Evolutionary conservation across 2,888 invertebrate genomes (phyloP), one percentile per base, ranked within the genome.

Genomic region (Saturnia japonica): DNA sequence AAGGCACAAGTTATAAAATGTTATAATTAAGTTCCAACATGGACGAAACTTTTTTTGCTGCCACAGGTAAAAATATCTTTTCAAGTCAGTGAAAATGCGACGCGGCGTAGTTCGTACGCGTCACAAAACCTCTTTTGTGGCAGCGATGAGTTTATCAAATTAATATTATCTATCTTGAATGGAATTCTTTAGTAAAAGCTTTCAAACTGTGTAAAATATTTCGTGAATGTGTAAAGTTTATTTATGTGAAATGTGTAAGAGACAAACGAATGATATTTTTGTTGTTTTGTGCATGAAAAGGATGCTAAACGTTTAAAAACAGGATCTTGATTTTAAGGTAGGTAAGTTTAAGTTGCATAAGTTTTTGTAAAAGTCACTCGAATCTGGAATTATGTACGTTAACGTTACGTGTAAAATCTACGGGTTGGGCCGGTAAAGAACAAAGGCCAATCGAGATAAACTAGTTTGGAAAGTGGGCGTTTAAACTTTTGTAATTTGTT

Each of bases 11-110:
- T 85, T 19, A 62, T 2, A 71, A 75, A 76, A 6, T 25, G 1
- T 2, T 34, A 68, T 70, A 75, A 73, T 77, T 76, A 82, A 83
- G 85, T 83, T 85, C 80, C 68, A 75, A 80, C 79, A 80, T 79
- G 78, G 83, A 82, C 79, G 78, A 85, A 85, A 84, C 84, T 90
- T 91, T 93, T 91, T 91, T 88, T 88, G 85, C 85, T 84, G 83
- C 83, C 85, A 82, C 93, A 94, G 93, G 93, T 93, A 94, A 93
- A 93, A 91, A 91, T 91, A 91, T 89, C 88, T 90, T n/a, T n/a
- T 82, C 4, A 77, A 82, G 77, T 82, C 90, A 93, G 93, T 93
- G 84, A 85, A 88, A 89, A 88, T 82, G 86, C 84, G 88, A 84
- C 88, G 89, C 88, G 82, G 74, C 75, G 80, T 74, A 73, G 74